phyloP scores from a whole-genome alignment of 1,140 invertebrate species.

The Drosophila kikkawai region DNA sequence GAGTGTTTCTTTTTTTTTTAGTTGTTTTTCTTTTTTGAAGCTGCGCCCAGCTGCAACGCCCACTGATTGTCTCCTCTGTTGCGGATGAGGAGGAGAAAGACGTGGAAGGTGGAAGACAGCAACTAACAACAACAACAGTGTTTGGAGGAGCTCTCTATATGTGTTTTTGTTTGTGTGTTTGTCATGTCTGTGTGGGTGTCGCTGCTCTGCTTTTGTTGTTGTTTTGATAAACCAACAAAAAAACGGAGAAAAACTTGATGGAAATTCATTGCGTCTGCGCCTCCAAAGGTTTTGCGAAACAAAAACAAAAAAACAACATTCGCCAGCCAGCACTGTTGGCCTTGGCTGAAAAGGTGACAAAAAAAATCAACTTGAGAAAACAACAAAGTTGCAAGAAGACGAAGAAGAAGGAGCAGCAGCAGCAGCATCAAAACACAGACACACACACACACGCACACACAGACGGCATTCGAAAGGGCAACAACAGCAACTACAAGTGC shows the following conservation, averaged over 20 bases:
- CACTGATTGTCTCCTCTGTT: constrained; percentile 42
- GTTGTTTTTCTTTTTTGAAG: constrained; percentile 22
- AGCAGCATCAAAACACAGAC: constrained; percentile 43
- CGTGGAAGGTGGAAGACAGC: constrained; percentile 15
- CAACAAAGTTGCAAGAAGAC: constrained; percentile 23
- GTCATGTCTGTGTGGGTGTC: constrained; percentile 40
- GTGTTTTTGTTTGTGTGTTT: not conserved
- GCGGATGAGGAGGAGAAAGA: constrained; percentile 9
- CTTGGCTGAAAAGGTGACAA: constrained; percentile 55
- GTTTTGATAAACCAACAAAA: constrained; percentile 29
- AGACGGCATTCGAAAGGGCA: constrained; percentile 59
- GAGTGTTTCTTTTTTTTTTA: constrained; percentile 17
- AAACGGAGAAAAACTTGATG: constrained; percentile 43
- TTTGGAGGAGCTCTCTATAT: constrained; percentile 11
- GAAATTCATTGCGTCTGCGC: constrained; percentile 72
- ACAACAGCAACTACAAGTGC: constrained; percentile 41
- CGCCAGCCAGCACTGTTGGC: constrained; percentile 47
- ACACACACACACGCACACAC: constrained; percentile 22
- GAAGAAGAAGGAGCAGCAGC: constrained; percentile 8
- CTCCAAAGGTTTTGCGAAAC: constrained; percentile 24
- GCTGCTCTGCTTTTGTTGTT: constrained; percentile 38
- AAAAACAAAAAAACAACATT: constrained; percentile 12
- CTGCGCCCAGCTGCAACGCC: constrained; percentile 58
- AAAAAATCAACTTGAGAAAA: constrained; percentile 17
- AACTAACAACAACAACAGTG: constrained; percentile 18